phyloP scores from a whole-genome alignment of 92 coral and sea anemone genomes.

The Actinostola sp. region DNA sequence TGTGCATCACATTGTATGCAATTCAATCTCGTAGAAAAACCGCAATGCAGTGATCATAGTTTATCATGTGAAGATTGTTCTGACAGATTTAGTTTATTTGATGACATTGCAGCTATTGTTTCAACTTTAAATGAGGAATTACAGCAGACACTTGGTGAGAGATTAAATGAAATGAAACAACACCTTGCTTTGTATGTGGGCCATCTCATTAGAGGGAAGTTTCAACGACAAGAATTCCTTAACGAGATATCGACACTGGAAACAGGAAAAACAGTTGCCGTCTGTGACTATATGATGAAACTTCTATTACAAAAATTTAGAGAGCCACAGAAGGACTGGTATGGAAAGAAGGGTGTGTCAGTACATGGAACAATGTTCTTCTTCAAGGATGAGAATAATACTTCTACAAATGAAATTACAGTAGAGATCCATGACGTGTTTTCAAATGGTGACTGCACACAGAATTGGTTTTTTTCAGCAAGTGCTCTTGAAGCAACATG shows the following conservation, averaged over 20 bases:
- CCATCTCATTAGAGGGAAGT: constrained; percentile 62
- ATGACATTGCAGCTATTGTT: constrained; percentile 5
- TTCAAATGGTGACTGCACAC: constrained; percentile 53
- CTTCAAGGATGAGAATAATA: constrained; percentile 26
- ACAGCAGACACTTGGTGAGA: not conserved
- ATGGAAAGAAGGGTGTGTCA: constrained; percentile 45
- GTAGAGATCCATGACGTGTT: constrained; percentile 20
- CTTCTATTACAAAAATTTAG: constrained; percentile 39
- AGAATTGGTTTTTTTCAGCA: constrained; percentile 57
- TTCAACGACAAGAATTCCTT: constrained; percentile 34
- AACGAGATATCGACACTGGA: constrained; percentile 33
- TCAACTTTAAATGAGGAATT: not conserved
- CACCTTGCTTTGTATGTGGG: constrained; percentile 43
- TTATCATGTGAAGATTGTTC: constrained; percentile 19
- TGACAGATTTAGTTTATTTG: constrained; percentile 26
- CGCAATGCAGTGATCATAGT: constrained; percentile 1
- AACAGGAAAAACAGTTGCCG: constrained; percentile 49
- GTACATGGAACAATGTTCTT: constrained; percentile 64
- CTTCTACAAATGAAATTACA: not conserved
- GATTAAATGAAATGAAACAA: constrained; percentile 19
- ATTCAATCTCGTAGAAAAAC: constrained; percentile 32
- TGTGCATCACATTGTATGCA: constrained; percentile 62
- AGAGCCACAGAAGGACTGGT: constrained; percentile 31
- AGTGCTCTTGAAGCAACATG: constrained; percentile 46
- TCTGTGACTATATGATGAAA: constrained; percentile 69